Evolutionary conservation across 2,113 vertebrate genomes (phyloP).

Genomic region (Myanophis thanlyinensis): DNA sequence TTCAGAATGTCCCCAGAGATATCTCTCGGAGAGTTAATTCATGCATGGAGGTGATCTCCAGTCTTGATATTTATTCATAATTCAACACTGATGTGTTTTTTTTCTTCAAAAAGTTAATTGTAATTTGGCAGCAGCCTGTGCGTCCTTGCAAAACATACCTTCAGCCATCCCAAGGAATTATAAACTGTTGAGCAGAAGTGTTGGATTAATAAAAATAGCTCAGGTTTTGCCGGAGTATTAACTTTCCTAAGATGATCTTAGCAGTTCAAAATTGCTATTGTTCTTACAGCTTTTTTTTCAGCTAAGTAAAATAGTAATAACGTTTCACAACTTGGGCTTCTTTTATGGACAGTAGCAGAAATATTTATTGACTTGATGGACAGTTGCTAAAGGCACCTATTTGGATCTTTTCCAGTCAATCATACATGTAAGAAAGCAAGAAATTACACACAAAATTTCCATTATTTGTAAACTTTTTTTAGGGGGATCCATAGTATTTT

Average conservation of each 20-base stretch:
- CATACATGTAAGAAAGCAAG: not conserved
- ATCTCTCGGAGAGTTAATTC: not conserved
- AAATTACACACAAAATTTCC: not conserved
- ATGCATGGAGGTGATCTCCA: not conserved
- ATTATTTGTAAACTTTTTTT: not conserved
- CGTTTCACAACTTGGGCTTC: too few relatives aligned
- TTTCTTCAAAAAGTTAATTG: not conserved
- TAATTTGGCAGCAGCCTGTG: not conserved
- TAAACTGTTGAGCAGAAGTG: not conserved
- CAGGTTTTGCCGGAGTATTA: not conserved
- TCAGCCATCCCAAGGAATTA: slow-evolving; percentile 6
- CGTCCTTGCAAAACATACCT: not conserved
- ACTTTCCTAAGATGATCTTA: not conserved
- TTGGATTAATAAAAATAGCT: slow-evolving; percentile 7
- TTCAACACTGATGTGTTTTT: not conserved
- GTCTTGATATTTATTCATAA: not conserved
- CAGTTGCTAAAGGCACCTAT: not conserved
- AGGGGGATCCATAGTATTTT: not conserved
- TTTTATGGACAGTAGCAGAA: not conserved
- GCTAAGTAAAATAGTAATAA: not conserved
- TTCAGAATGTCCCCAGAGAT: not conserved
- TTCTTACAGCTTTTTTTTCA: not conserved
- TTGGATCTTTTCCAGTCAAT: not conserved
- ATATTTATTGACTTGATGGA: not conserved
- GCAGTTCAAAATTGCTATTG: not conserved